These are phyloP conservation scores for Python bivittatus DNA, from an alignment of 2,113 vertebrate genomes.

Conservation along the genomic window DNA sequence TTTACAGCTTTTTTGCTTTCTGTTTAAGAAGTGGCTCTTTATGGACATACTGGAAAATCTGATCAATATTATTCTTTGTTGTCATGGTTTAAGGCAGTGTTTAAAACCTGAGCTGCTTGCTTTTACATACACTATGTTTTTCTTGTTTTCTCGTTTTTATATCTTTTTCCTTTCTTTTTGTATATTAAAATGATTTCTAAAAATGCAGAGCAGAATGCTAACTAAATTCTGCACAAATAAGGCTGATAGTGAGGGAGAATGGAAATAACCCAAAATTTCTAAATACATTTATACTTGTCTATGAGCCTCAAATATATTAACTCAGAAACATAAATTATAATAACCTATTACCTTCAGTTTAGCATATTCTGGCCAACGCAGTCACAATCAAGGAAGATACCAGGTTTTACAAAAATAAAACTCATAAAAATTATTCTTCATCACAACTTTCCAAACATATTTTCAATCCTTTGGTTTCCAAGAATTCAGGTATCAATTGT, in stretches of 20 bases:
- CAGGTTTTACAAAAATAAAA: neutral
- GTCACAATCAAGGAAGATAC: slow-evolving; percentile 9
- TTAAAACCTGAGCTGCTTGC: neutral
- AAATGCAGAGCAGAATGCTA: neutral
- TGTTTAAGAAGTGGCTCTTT: neutral
- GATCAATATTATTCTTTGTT: neutral
- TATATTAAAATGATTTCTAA: neutral
- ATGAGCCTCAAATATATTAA: neutral
- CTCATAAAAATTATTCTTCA: neutral
- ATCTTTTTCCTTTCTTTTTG: neutral
- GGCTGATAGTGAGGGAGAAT: neutral
- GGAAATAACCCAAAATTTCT: neutral
- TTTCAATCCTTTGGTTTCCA: neutral
- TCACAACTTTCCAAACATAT: neutral
- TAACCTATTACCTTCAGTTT: neutral
- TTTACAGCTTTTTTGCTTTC: neutral
- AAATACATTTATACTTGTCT: neutral
- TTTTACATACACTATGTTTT: neutral
- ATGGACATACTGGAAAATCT: neutral
- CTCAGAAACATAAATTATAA: neutral
- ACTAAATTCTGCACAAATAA: neutral
- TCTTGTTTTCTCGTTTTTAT: neutral
- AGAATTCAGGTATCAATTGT: neutral
- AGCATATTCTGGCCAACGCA: slow-evolving; percentile 6
- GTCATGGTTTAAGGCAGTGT: neutral